phyloP scores from a whole-genome alignment of 1,140 invertebrate species.

The Formica exsecta region DNA sequence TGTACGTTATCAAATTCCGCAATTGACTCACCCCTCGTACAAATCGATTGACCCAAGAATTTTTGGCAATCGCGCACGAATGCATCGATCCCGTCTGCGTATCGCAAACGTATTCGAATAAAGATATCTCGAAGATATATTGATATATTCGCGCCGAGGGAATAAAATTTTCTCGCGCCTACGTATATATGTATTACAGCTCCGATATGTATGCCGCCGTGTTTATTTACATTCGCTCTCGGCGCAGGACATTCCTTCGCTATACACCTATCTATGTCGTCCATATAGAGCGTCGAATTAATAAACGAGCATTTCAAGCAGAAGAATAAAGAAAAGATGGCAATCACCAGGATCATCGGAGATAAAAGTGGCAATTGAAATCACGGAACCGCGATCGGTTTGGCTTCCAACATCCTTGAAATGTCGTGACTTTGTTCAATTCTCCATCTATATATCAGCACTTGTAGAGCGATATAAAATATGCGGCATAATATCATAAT shows the following conservation, averaged over 20 bases:
- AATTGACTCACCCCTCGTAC: neutral
- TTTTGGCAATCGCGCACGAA: neutral
- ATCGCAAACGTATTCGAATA: neutral
- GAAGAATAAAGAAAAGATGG: constrained; percentile 10
- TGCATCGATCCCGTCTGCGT: neutral
- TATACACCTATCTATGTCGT: neutral
- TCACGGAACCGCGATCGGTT: neutral
- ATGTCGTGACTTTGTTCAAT: constrained; percentile 10
- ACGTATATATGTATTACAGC: neutral
- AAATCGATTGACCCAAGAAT: constrained; percentile 36
- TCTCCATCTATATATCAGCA: neutral
- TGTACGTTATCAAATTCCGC: neutral
- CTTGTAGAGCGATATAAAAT: neutral
- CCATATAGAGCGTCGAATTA: neutral
- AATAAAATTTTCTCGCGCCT: neutral
- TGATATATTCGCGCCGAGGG: neutral
- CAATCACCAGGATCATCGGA: neutral
- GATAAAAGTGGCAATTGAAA: neutral
- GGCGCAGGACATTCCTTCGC: constrained; percentile 28
- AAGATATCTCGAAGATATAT: constrained; percentile 4
- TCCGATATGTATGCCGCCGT: neutral
- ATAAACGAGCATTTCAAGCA: constrained; percentile 21
- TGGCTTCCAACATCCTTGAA: neutral
- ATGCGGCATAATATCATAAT: neutral
- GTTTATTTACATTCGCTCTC: constrained; percentile 40